Base-by-base conservation (phyloP, 2,888 invertebrate species). In the Archips crataeganus region DNA sequence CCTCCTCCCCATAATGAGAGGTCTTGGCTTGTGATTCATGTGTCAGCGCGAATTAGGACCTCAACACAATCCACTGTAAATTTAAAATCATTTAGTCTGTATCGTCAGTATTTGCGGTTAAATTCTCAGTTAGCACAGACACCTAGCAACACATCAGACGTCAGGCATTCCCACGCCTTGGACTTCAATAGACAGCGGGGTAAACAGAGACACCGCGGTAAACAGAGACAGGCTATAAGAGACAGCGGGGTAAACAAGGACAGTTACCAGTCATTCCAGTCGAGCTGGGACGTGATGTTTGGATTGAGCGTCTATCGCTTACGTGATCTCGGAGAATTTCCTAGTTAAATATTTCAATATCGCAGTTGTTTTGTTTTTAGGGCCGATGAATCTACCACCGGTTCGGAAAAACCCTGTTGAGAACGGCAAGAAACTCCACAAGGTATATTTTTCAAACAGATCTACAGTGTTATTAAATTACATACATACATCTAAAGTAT, bases 101-200 rank as follows among this genome's bases (percentile, higher is more conserved):
- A 49, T 5, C n/a, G 15, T 51, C 13, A 47, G 3, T 51, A 5
- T 15, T 51, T 15, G 15, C 8, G 8, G n/a, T 51, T 51, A 15
- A 51, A 57, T 5, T 57, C 57, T 4, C 57, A 57, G 57, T 32
- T 57, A 57, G 34, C 67, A 67, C 67, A 67, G 67, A 67, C 67
- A 47, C 59, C 32, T 67, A 67, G 67, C 67, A 67, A 67, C 67
- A 67, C 59, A 45, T 47, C 62, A 67, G 45, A 59, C 67, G 59
- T 57, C 57, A 57, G 62, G 62, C 11, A 62, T 63, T 63, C 63
- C 63, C 47, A 63, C 63, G 63, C 63, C 62, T 62, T 47, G 47
- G 32, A 54, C 47, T 63, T 63, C 63, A 63, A 63, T 63, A 63
- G 63, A 63, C 63, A 32, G 63, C 32, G 34, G 32, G 47, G 47